Base-by-base conservation (phyloP, 2,888 invertebrate species). In the Melieria picta region DNA sequence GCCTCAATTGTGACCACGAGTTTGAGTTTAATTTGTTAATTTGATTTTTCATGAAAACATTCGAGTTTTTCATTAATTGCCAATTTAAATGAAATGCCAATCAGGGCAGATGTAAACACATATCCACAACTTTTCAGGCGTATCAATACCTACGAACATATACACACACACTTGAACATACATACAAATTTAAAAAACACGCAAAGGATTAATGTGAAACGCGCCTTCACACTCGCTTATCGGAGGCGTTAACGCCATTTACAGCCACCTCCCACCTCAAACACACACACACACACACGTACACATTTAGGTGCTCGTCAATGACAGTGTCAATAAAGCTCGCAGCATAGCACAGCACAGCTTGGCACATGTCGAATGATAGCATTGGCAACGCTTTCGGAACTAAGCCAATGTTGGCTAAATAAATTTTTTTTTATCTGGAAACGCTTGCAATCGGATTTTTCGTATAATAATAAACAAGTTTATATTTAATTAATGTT, bases 61-160 rank as follows among this genome's bases (percentile, higher is more conserved):
- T 52, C 7, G 52, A 52, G 13, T 52, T 52, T 52, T 52, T 5
- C 52, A 52, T 7, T 52, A 52, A 52, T 6, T 52, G 52, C 13
- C 11, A 52, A 52, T 52, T 52, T 52, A 52, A 52, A 52, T 13
- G 52, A 52, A n/a, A 52, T 52, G 52, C 6, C 52, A 52, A 52
- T 52, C 50, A 50, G 9, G 11, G 9, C 11, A 2, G 3, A 11
- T 11, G 11, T 11, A 50, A 7, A 50, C 50, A 10, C 3, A 50
- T 50, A 10, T 50, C 11, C 50, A 50, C 11, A 52, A 5, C 7
- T 7, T 5, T 52, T 52, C 52, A 52, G 1, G 9, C 9, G 1
- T 5, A 9, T 52, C 5, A 1, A 6, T 7, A 6, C 10, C 1
- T 1, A 6, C 6, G 1, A 6, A 13, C 9, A 6, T 13, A 57